A percentile compares a stretch with the other conserved stretches of the same genome.
phyloP scores from a whole-genome alignment of 2,888 invertebrate species.

The Polydrusus tereticollis region DNA sequence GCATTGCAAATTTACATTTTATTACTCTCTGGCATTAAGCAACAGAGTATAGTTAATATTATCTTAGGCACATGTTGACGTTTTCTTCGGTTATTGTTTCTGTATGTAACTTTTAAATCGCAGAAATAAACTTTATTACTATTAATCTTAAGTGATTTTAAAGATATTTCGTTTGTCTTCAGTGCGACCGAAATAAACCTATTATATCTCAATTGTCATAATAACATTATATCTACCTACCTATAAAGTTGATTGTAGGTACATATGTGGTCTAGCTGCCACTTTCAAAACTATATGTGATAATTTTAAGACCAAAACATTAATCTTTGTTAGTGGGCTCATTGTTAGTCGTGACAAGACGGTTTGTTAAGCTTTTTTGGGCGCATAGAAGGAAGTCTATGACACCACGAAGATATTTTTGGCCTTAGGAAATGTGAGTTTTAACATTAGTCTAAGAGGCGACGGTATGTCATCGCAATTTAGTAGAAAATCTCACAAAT shows the following conservation, averaged over 20 bases:
- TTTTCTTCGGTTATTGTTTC: neutral
- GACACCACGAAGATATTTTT: constrained; percentile 26
- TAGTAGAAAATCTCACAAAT: too few relatives aligned
- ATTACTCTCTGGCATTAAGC: too few relatives aligned
- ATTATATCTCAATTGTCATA: constrained; percentile 23
- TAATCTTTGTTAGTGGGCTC: constrained; percentile 62
- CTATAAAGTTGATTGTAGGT: constrained; percentile 11
- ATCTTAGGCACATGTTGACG: too few relatives aligned
- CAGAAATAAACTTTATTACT: neutral
- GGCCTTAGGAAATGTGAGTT: neutral
- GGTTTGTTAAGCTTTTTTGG: constrained; percentile 50
- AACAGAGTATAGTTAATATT: too few relatives aligned
- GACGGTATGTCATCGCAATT: too few relatives aligned
- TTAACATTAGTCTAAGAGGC: too few relatives aligned
- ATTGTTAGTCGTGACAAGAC: constrained; percentile 61
- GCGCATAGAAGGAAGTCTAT: constrained; percentile 23
- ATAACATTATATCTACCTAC: constrained; percentile 16
- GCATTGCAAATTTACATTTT: too few relatives aligned
- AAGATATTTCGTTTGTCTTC: neutral
- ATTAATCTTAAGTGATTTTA: neutral
- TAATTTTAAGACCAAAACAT: constrained; percentile 58
- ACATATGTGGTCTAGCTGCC: constrained; percentile 7
- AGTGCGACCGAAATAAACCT: neutral
- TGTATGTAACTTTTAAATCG: neutral
- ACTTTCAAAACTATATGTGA: constrained; percentile 51